Percentiles rank a stretch among this genome's conserved stretches.
phyloP scores from a whole-genome alignment of 2,888 invertebrate genomes.

The Apodemia hepburni region DNA sequence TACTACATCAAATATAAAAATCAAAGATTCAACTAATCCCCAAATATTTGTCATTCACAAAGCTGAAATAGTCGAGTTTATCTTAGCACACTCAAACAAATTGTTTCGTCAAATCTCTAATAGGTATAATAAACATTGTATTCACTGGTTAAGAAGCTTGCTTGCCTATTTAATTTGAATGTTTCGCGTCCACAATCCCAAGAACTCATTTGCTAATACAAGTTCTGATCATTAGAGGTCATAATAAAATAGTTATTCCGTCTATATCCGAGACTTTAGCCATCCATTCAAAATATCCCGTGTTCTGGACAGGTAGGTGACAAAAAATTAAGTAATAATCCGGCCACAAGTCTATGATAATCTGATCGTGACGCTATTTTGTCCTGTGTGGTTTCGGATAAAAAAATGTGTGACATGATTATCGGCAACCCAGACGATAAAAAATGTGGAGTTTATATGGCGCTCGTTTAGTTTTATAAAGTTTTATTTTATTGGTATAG shows the following conservation, averaged over 20 bases:
- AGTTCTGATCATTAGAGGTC: constrained; percentile 35
- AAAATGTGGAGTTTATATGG: constrained; percentile 54
- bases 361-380: constrained; percentile 79
- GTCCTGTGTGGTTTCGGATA: constrained; percentile 74
- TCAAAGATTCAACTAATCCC: constrained; percentile 47
- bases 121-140: constrained; percentile 75
- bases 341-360: constrained; percentile 73
- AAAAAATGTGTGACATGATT: constrained; percentile 79
- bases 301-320: constrained; percentile 68
- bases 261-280: constrained; percentile 53
- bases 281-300: constrained; percentile 55
- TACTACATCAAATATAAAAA: constrained; percentile 44
- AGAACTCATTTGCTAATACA: constrained; percentile 25
- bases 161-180: constrained; percentile 72
- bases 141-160: constrained; percentile 77
- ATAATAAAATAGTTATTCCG: constrained; percentile 42
- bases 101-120: constrained; percentile 76
- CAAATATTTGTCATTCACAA: constrained; percentile 52
- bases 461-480: constrained; percentile 3
- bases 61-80: constrained; percentile 55
- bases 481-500: not conserved
- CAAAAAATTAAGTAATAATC: constrained; percentile 77
- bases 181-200: constrained; percentile 37
- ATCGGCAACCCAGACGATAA: constrained; percentile 59
- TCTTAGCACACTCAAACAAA: constrained; percentile 65